Percentiles rank a stretch among this genome's conserved stretches.
phyloP scores from a whole-genome alignment of 2,797 vertebrate genomes.

The Sebastes iracundus region DNA sequence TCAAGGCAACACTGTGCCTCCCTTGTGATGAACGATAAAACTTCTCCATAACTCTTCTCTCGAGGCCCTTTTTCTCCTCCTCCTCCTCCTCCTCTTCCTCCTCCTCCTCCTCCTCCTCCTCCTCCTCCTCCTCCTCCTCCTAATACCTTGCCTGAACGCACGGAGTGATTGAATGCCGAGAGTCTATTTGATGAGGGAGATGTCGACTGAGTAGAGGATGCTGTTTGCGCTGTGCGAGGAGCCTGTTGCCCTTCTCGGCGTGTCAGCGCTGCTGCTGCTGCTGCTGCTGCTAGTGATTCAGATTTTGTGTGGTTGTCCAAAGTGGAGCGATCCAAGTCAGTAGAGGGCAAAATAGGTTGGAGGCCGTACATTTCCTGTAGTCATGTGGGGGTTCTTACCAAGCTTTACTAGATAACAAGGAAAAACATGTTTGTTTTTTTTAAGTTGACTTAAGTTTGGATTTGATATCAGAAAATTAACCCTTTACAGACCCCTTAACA shows the following conservation, averaged over 20 bases:
- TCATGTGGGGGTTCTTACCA: not conserved
- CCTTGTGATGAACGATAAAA: conserved; percentile 60
- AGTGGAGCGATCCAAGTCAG: conserved; percentile 40
- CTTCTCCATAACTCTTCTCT: conserved; percentile 65
- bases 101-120: conserved; percentile 5
- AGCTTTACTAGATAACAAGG: conserved; percentile 6
- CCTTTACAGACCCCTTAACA: no score
- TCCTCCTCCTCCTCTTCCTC: not conserved
- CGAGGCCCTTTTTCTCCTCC: not conserved
- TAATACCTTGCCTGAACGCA: conserved; percentile 44
- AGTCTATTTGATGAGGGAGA: conserved; percentile 41
- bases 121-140: not conserved
- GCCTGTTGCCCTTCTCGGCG: conserved; percentile 12
- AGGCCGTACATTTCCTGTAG: not conserved
- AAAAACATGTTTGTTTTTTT: not conserved
- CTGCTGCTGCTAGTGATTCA: not conserved
- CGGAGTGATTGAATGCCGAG: conserved; percentile 50
- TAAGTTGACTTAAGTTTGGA: no score
- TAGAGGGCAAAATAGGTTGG: conserved; percentile 52
- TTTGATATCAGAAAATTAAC: no score
- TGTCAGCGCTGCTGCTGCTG: not conserved
- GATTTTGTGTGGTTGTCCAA: conserved; percentile 17
- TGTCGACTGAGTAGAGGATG: conserved; percentile 22
- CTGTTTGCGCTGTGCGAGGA: conserved; percentile 19
- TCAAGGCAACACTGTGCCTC: conserved; percentile 68